Base-by-base conservation (phyloP, 2,888 invertebrate genomes). In the Serrognathus titanus region DNA sequence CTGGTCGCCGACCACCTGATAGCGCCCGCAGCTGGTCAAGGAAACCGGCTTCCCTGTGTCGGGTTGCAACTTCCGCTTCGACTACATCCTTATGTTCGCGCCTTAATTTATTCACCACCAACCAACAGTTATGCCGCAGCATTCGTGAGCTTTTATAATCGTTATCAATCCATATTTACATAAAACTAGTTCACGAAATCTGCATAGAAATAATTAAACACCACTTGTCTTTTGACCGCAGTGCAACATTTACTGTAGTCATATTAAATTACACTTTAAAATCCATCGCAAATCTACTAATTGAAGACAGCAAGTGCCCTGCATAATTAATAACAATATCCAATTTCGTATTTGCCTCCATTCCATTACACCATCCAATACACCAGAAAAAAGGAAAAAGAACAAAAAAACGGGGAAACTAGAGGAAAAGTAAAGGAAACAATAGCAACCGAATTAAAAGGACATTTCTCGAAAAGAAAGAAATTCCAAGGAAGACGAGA, bases 1-100 rank as follows among this genome's bases (percentile, higher is more conserved):
- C 65, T 65, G 63, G 60, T 57, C 63, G 61, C 62, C 63, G 62
- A 65, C 63, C 65, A 65, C 63, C 65, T 65, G 64, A 63, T 64
- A 62, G 63, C 63, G 60, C 60, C 61, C 59, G 61, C 64, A 64
- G 63, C 63, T 64, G 64, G 61, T 58, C 58, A 49, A 58, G 58
- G 58, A 58, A 58, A 40, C 52, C 48, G 48, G 49, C 55, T 55
- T 58, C 55, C 53, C 51, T 50, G 61, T 62, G 43, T 65, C 61
- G 58, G 61, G 63, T 65, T 63, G 57, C 65, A 65, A 63, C 60
- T 63, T 65, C 65, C 65, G 63, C 50, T 60, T 46, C 57, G 54
- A 48, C 50, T 51, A 59, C 53, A 59, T 63, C 54, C 61, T 59
- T 55, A 39, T 38, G 52, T 48, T 48, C 53, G 16, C 46, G 31